These are phyloP conservation scores for Syrrhaptes paradoxus DNA, from an alignment of 2,113 vertebrate genomes.

Conservation along the genomic window DNA sequence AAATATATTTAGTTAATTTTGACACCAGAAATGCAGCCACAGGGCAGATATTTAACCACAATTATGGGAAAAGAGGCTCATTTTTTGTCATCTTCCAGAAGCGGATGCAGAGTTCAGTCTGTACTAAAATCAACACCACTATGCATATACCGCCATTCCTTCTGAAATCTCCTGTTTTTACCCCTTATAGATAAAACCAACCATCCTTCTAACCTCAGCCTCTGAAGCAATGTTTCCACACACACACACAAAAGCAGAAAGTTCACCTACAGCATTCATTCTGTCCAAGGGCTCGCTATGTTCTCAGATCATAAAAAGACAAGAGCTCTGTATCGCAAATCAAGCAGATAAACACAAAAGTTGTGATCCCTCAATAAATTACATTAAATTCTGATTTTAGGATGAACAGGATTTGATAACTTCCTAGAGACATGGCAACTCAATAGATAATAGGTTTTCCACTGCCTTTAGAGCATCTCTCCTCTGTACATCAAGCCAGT, in stretches of 20 bases:
- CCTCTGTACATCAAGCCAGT: not conserved
- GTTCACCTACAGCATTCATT: not conserved
- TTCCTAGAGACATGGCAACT: not conserved
- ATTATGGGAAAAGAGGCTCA: not conserved
- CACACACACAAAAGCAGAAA: not conserved
- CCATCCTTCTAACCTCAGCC: not conserved
- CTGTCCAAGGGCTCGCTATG: not conserved
- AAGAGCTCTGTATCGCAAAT: not conserved
- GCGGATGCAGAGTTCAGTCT: not conserved
- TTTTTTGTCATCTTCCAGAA: not conserved
- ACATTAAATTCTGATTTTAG: not conserved
- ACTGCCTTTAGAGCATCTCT: not conserved
- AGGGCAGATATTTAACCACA: not conserved
- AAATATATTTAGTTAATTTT: slow-evolving; percentile 20
- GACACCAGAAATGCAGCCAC: slow-evolving; percentile 13
- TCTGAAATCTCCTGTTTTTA: not conserved
- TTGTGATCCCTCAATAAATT: not conserved
- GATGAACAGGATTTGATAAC: not conserved
- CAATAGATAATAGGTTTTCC: not conserved
- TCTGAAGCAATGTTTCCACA: not conserved
- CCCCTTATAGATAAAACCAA: not conserved
- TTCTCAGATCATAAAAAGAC: not conserved
- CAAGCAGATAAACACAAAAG: not conserved
- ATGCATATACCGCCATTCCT: not conserved
- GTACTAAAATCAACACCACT: not conserved